A percentile compares a stretch with the other conserved stretches of the same genome.
These are phyloP conservation scores for Candoia aspera DNA, from an alignment of 2,113 vertebrate species.

Conservation along the genomic window DNA sequence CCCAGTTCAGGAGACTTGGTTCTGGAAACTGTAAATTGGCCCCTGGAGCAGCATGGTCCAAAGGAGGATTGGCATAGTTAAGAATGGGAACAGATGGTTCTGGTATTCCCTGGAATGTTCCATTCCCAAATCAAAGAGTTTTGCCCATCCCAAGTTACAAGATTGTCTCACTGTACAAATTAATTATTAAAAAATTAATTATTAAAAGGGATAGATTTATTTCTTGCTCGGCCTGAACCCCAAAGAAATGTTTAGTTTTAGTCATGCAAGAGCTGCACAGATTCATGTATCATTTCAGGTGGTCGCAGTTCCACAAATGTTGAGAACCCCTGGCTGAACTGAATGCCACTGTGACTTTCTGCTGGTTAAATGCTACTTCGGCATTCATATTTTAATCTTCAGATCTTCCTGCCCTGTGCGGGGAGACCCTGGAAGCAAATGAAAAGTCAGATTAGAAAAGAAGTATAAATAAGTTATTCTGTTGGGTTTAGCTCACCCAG, in stretches of 20 bases:
- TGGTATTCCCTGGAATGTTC: no score
- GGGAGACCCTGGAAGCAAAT: background rate
- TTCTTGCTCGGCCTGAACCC: background rate
- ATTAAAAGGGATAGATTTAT: background rate
- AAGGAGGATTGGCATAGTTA: no score
- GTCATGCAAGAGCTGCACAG: background rate
- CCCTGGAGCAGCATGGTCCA: no score
- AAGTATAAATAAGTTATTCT: slow-evolving; percentile 7
- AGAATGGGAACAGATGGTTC: no score
- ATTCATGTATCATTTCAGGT: background rate
- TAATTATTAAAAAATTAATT: no score
- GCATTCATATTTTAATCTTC: background rate
- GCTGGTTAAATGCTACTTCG: background rate
- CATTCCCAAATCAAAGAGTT: no score
- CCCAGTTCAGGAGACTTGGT: no score
- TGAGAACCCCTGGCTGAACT: background rate
- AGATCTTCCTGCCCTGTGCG: background rate
- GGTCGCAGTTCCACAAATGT: background rate
- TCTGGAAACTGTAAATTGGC: no score
- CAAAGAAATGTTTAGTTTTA: background rate
- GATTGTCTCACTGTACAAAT: no score
- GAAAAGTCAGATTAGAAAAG: background rate
- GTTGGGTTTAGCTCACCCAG: background rate
- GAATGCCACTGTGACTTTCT: background rate
- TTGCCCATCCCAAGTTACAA: no score